phyloP scores from a whole-genome alignment of 2,888 invertebrate species.

The Pyralis farinalis region DNA sequence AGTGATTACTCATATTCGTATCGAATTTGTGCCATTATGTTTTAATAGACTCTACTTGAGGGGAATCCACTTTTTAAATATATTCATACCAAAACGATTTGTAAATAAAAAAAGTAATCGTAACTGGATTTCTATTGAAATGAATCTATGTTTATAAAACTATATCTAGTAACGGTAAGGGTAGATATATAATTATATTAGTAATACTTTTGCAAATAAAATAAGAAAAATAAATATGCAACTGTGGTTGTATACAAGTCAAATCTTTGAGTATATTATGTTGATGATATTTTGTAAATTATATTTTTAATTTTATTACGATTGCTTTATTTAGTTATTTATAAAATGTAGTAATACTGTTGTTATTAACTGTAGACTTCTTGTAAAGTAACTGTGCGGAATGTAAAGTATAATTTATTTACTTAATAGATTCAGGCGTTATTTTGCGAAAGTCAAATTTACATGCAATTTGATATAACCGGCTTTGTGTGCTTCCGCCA shows the following conservation, averaged over 20 bases:
- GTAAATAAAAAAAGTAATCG: not conserved
- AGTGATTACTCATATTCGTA: not conserved
- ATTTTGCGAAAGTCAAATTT: too few relatives aligned
- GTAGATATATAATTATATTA: not conserved
- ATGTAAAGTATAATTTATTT: too few relatives aligned
- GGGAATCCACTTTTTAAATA: not conserved
- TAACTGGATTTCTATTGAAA: not conserved
- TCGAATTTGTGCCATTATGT: constrained; percentile 12
- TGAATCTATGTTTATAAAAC: not conserved
- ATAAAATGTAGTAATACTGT: not conserved
- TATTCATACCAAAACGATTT: not conserved
- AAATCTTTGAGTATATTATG: constrained; percentile 2
- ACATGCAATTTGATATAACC: too few relatives aligned
- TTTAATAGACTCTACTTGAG: constrained; percentile 5
- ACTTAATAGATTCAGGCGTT: too few relatives aligned
- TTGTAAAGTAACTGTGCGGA: too few relatives aligned
- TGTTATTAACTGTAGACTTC: too few relatives aligned
- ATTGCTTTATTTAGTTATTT: not conserved
- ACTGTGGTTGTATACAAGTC: constrained; percentile 5
- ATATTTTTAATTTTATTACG: constrained; percentile 4
- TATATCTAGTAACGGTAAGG: not conserved
- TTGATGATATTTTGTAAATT: constrained; percentile 14
- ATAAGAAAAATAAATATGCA: constrained; percentile 10
- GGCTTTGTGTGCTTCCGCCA: too few relatives aligned
- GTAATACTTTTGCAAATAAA: not conserved